Base-by-base conservation (phyloP, 1,140 invertebrate genomes). In the Caenorhabditis brenneri region DNA sequence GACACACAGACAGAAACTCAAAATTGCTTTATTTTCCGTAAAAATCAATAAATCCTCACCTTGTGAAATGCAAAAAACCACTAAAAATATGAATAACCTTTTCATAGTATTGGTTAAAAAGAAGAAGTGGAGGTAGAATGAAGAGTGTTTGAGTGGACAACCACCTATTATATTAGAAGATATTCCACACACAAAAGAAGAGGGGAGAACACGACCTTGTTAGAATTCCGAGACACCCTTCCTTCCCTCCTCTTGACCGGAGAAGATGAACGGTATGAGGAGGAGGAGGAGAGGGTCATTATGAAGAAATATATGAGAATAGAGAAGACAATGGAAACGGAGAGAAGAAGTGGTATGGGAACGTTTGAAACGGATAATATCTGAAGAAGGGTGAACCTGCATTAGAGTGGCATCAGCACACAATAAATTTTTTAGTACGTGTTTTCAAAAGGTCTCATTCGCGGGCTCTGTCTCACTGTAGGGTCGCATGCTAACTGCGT, bases 141-240 rank as follows among this genome's bases (percentile, higher is more conserved):
- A 42, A 12, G 12, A 5, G 39, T 5, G 5, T 42, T 42, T 42
- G 39, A 42, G 48, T 51, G 48, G 33, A 74, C 65, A 39, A 42
- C 65, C 65, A 42, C 36, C n/a, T 46, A 74, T 74, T 24, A 42
- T 42, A 74, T 42, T 74, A 74, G n/a, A 24, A 24, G n/a, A 46
- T 7, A n/a, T n/a, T n/a, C n/a, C n/a, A 58, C 22, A 58, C 53
- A 58, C 4, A 10, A 12, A 5, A 27, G 22, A 27, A 15, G 33
- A n/a, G 16, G 15, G 31, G 9, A 19, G 19, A 33, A 31, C 31
- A 74, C 65, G 65, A 74, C 65, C 65, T 74, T 74, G 65, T 74
- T 74, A n/a, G n/a, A n/a, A 42, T 74, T 74, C 65, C 19, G 58
- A 19, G 22, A 19, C 4, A 36, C 6, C n/a, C n/a, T n/a, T n/a